Evolutionary conservation across 2,113 vertebrate species (phyloP), one percentile per base, ranked within the genome.

Genomic region (Polypterus senegalus): DNA sequence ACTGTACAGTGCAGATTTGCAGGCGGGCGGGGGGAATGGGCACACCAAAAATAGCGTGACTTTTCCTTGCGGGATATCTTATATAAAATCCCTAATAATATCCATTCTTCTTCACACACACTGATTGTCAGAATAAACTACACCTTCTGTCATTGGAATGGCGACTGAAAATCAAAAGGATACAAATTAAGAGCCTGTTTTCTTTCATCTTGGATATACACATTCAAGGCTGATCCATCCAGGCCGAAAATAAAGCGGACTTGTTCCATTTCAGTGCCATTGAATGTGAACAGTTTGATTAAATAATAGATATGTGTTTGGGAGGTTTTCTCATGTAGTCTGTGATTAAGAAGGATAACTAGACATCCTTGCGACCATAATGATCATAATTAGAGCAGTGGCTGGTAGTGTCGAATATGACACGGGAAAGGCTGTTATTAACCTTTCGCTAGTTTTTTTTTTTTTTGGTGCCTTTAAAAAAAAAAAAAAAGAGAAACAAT

Each of bases 261-360:
- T 82, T 78, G 61, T 64, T 81, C 81, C 83, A 79, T 79, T 73
- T 78, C 77, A 81, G 81, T 77, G 85, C 78, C 85, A 85, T 87
- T 87, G 86, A 90, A 88, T 87, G 87, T 88, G 87, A 91, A 83
- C 74, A 86, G 88, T 93, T 92, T 97, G 93, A 94, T 96, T 92
- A 90, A 98, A 94, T 97, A 97, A 94, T 94, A 92, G 90, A 92
- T 94, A 90, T 91, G 89, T 91, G 92, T 91, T 92, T 83, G 85
- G 83, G 80, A 86, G 85, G 78, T 75, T 79, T 81, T 83, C 81
- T 89, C 75, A 83, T 89, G 88, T 76, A 82, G 83, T 74, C 80
- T 94, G 91, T 90, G 91, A 92, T 90, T 94, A 92, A 88, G 79
- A 81, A 88, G 89, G 91, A 94, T 93, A 91, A 91, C 86, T 88